Base-by-base conservation (phyloP, 2,888 invertebrate species). In the Operophtera brumata region DNA sequence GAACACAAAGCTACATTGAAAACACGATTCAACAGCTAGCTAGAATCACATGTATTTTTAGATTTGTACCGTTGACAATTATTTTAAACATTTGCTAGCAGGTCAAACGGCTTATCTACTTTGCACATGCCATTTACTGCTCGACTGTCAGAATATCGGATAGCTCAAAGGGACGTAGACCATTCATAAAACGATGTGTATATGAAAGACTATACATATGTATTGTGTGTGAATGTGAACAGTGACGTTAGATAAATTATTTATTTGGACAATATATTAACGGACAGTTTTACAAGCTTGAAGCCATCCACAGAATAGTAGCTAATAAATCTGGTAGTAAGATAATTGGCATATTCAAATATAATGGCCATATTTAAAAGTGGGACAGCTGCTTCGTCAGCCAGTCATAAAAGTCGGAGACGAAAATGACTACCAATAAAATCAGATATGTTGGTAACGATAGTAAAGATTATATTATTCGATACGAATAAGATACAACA, bases 11-110 rank as follows among this genome's bases (percentile, higher is more conserved):
- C 52, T 40, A 47, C 40, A 58, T 44, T 36, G 30, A 43, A 50
- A 48, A 35, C 55, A 64, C 77, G 78, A 80, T 72, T 79, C 77
- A 78, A 69, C 57, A 47, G 52, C 20, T 20, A 62, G 65, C 65
- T 67, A 69, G 67, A 73, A 72, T 78, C 70, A 71, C 63, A 41
- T 59, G 56, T 82, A 83, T 78, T 75, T 82, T 82, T 78, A 80
- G 76, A 74, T 64, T 55, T 47, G 55, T 65, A 54, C 56, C 65
- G 66, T 62, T 71, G 72, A 76, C 74, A 78, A 75, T 73, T 70
- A 73, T 74, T 77, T 65, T 57, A 45, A 56, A 39, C 37, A 43
- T 50, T 52, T 34, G 51, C 53, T 28, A 54, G 48, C 49, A 47
- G 50, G 57, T 61, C 60, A 60, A 48, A 51, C 40, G 35, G 46